Base-by-base conservation (phyloP, 1,140 invertebrate species). In the Drosophila ambigua region DNA sequence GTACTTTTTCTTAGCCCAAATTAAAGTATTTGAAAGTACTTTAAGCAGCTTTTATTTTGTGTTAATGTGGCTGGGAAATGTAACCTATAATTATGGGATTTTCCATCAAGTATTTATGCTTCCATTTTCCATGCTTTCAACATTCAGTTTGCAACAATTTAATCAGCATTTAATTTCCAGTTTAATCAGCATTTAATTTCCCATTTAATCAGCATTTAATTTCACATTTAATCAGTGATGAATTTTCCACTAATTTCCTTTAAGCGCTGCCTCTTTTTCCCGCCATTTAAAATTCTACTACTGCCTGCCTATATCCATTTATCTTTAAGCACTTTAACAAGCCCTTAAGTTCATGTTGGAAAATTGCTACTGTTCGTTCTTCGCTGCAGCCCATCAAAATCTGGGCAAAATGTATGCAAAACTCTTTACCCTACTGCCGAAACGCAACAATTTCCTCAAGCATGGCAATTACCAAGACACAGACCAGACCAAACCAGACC, bases 381-480 rank as follows among this genome's bases (percentile, higher is more conserved):
- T 52, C 61, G 51, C 66, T 48, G 20, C 66, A 69, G 54, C 46
- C 74, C 44, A 46, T 52, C 57, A 62, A 79, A 88, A 87, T 88
- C 83, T 83, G 64, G 58, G 64, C 75, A 68, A 77, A 79, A 83
- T 79, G 58, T 79, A 87, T 88, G 83, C 79, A 82, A 83, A 88
- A 59, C 52, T 66, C 63, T 64, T 79, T 58, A 65, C 60, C 63
- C 72, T 62, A 77, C 35, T 54, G 66, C 63, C 69, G 46, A 59
- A 39, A 39, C 35, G 35, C 13, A 39, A 54, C 59, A 57, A 64
- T 43, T 63, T 58, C 53, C 68, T 72, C 46, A 82, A 61, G 55
- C 71, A 79, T 76, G 31, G 68, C 55, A 71, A 63, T 64, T 68
- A 68, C 72, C 31, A 31, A 24, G 23, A 24, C 0, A 9, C 31